phyloP scores from a whole-genome alignment of 2,888 invertebrate species.

The Ernsta delagoae region DNA sequence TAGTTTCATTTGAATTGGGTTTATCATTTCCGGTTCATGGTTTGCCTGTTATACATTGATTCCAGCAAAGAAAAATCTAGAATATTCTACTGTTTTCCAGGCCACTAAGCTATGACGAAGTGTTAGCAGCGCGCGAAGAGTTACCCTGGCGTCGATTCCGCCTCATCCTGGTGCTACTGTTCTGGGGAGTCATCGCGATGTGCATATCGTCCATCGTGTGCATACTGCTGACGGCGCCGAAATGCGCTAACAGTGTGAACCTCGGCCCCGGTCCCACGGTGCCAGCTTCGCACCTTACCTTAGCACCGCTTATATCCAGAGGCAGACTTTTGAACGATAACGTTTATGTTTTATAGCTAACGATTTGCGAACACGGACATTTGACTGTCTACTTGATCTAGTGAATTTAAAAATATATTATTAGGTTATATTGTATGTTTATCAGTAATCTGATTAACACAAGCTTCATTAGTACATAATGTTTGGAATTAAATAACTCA shows the following conservation, averaged over 20 bases:
- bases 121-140: slow-evolving; percentile 68
- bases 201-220: slow-evolving; percentile 73
- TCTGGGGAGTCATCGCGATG: slow-evolving; percentile 77
- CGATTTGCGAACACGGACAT: too few species aligned
- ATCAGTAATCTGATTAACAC: too few species aligned
- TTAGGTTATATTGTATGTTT: too few species aligned
- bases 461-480: too few species aligned
- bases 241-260: not conserved
- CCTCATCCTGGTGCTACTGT: slow-evolving; percentile 69
- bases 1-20: too few species aligned
- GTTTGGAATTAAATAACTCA: too few species aligned
- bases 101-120: slow-evolving; percentile 14
- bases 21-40: too few species aligned
- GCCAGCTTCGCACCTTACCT: not conserved
- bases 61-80: too few species aligned
- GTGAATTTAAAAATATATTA: too few species aligned
- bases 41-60: too few species aligned
- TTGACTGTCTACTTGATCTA: too few species aligned
- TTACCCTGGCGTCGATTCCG: slow-evolving; percentile 79
- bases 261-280: slow-evolving; percentile 1
- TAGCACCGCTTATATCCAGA: slow-evolving; percentile 1
- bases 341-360: slow-evolving; percentile 9
- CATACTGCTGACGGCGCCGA: slow-evolving; percentile 52
- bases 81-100: slow-evolving; percentile 4
- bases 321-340: slow-evolving; percentile 10